Base-by-base conservation (phyloP, 2,797 vertebrate species). In the Sebastes minor region DNA sequence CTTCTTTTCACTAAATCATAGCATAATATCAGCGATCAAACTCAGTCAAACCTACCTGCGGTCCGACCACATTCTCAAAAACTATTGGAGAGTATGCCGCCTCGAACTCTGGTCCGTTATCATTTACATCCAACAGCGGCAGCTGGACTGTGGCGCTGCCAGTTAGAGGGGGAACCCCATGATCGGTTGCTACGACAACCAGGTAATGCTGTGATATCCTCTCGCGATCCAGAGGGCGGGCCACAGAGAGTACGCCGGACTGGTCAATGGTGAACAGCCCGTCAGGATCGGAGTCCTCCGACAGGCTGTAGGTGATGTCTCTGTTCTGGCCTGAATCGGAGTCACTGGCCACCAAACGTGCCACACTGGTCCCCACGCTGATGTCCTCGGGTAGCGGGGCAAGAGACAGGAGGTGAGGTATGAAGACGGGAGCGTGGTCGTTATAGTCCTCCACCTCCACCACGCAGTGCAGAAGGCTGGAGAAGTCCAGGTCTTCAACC, bases 361-460 rank as follows among this genome's bases (percentile, higher is more conserved):
- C 91, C 49, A 98, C 86, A 1, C 95, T 97, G 56, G 96, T 96
- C 80, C 96, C 97, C 80, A 97, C 88, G 0, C 93, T 78, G 23
- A 95, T 71, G 4, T 97, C 96, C 91, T 98, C 97, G 20, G 95
- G 93, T 1, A 98, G 71, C 0, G 97, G 95, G 5, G 89, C 92
- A 3, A 97, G 80, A 4, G 95, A 94, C 80, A 97, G 85, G 64
- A 97, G 95, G 57, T 95, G 96, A 5, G 96, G 96, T 76, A 94
- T 96, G 74, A 98, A 98, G 88, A 97, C 95, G 0, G 97, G 97
- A 13, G 96, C 91, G 8, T 98, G 96, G 80, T 98, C 97, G 5
- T 98, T 98, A 20, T 93, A 96, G 85, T 98, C 97, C 83, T 98
- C 96, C 20, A 98, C 95, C 81, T 97, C 96, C 22, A 98, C 94